phyloP scores from a whole-genome alignment of 2,888 invertebrate genomes.

The Synergus umbraculus region DNA sequence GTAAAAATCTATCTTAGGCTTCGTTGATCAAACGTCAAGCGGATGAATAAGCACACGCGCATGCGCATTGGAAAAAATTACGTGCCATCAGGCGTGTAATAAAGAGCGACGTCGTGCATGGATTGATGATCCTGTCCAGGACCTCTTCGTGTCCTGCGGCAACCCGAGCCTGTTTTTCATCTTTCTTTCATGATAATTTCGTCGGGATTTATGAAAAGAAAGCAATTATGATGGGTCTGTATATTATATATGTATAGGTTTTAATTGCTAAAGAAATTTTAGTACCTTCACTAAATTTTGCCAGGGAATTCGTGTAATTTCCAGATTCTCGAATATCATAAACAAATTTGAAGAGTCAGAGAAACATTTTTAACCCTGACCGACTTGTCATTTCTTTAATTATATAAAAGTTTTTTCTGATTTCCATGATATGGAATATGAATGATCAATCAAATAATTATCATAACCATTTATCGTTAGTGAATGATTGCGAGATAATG shows the following conservation, averaged over 20 bases:
- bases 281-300: background rate
- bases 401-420: too few relatives aligned
- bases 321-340: too few relatives aligned
- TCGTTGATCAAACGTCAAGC: background rate
- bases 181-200: conserved; percentile 9
- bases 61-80: background rate
- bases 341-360: too few relatives aligned
- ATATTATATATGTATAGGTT: background rate
- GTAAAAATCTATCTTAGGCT: background rate
- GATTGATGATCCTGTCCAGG: conserved; percentile 59
- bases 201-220: background rate
- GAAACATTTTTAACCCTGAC: too few relatives aligned
- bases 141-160: conserved; percentile 17
- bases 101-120: conserved; percentile 45
- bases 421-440: too few relatives aligned
- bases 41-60: conserved; percentile 9
- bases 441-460: too few relatives aligned
- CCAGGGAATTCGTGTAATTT: too few relatives aligned
- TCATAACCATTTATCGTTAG: too few relatives aligned
- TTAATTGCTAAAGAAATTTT: background rate
- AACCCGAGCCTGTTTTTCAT: conserved; percentile 19
- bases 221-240: background rate
- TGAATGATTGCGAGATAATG: too few relatives aligned
- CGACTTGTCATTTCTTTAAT: too few relatives aligned
- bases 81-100: conserved; percentile 13